Conservation (phyloP, 1,140 invertebrate species). For the Grapholita molesta region DNA sequence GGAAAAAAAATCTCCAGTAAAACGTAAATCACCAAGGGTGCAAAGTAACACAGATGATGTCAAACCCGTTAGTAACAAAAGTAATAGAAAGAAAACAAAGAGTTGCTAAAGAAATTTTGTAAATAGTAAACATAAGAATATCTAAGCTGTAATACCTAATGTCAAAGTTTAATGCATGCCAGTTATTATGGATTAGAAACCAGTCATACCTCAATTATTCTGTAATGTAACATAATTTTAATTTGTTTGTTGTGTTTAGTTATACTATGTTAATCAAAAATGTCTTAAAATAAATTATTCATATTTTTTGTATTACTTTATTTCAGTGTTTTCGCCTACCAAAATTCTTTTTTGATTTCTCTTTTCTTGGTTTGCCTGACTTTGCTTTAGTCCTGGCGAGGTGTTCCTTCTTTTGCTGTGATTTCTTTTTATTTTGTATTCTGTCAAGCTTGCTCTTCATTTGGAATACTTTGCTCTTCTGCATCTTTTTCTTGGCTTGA, state of each 20-base stretch:
- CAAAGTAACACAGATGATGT: conserved; percentile 2
- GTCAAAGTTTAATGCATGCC: background rate
- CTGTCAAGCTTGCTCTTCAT: conserved; percentile 84
- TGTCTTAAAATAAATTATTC: conserved; percentile 19
- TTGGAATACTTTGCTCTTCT: conserved; percentile 87
- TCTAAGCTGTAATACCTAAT: background rate
- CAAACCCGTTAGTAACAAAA: background rate
- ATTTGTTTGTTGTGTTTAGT: background rate
- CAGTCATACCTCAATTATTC: background rate
- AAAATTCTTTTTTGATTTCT: conserved; percentile 65
- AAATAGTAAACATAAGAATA: background rate
- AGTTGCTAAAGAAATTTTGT: background rate
- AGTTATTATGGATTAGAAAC: background rate
- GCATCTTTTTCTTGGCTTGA: conserved; percentile 82
- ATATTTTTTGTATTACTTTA: conserved; percentile 19
- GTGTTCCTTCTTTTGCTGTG: conserved; percentile 62
- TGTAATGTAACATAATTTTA: background rate
- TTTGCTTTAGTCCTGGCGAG: conserved; percentile 44
- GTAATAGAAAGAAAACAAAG: background rate
- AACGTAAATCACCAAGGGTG: background rate
- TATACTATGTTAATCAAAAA: background rate
- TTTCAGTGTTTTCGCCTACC: conserved; percentile 58
- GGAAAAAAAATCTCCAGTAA: background rate
- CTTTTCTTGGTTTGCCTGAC: conserved; percentile 50
- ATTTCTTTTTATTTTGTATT: conserved; percentile 80